Evolutionary conservation across 1,140 invertebrate species (phyloP), one percentile per base, ranked within the genome.

Genomic region (Drosophila athabasca): DNA sequence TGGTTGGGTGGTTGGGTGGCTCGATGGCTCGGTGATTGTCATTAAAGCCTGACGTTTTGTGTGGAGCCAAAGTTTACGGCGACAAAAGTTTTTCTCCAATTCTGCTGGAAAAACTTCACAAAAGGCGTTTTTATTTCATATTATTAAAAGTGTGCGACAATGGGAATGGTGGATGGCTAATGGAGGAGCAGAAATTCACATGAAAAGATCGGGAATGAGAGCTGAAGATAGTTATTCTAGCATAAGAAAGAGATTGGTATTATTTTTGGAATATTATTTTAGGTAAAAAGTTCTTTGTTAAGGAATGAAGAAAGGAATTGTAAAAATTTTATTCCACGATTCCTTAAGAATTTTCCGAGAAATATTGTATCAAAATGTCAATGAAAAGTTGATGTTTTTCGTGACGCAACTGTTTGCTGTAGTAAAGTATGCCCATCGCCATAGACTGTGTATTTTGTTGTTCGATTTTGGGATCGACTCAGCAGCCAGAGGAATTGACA

Each of bases 31-130:
- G 9, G 31, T 44, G 66, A 57, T 67, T 66, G 51, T 83, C 62
- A 82, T 82, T 82, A 83, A 83, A 66, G 69, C 57, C 60, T 82
- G 62, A 61, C 68, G 61, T 53, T 55, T 70, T 65, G 70, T 67
- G 54, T 29, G 46, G 45, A 69, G 66, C 65, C 29, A 73, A 82
- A 81, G 73, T 81, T 82, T 69, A 69, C 64, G 64, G 65, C 43
- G 46, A 11, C 35, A 39, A 45, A 81, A 81, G 54, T 66, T 80
- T 80, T 80, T 61, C 51, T 45, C 55, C 53, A 45, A 39, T 50
- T 45, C 58, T 17, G 26, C 7, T 19, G 62, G 15, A 49, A 35
- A 62, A 75, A 80, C 48, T 76, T 76, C 55, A 41, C 44, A 65
- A 59, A 45, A 69, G 39, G 66, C 59, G 58, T 72, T 77, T 44